Evolutionary conservation across 2,888 invertebrate species (phyloP), one percentile per base, ranked within the genome.

Genomic region (Agrochola circellaris): DNA sequence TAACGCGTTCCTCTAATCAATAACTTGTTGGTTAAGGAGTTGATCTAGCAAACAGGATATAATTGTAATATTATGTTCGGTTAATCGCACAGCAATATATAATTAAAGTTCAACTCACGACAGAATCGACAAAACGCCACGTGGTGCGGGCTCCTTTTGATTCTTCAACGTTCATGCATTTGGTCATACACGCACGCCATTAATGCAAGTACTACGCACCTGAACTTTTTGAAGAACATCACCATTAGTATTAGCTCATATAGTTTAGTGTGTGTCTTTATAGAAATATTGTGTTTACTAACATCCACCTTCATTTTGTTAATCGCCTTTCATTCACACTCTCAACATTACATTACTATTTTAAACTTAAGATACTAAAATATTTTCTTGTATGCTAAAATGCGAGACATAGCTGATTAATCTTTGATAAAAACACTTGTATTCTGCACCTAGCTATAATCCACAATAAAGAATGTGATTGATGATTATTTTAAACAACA

Each of bases 1-100:
- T 30, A 51, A 58, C 26, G 6, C 23, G 51, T 74, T 42, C 7
- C 51, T 23, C 9, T 17, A 74, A 81, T 60, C 5, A 34, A 74
- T 81, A 74, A 73, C 30, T 73, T 17, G 11, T 38, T 30, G 64
- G 62, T 72, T 48, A 8, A 4, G 8, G 30, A 75, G 64, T 73
- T 73, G 56, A 30, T n/a, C 45, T 56, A 30, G 11, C n/a, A 45
- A 81, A 81, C 64, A 80, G 4, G n/a, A 34, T 34, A 54, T 48
- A 11, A 0, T 26, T 70, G 15, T 45, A 61, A 38, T 51, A 54
- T 78, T 54, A 42, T 17, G 23, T 64, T 75, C 8, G 45, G 45
- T 23, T 45, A 75, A 42, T 64, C 26, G 17, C 56, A 64, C 4
- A 54, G 34, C 9, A 20, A 26, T 58, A 34, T 30, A 30, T 30